phyloP scores from a whole-genome alignment of 2,888 invertebrate genomes.

The Antitype chi region DNA sequence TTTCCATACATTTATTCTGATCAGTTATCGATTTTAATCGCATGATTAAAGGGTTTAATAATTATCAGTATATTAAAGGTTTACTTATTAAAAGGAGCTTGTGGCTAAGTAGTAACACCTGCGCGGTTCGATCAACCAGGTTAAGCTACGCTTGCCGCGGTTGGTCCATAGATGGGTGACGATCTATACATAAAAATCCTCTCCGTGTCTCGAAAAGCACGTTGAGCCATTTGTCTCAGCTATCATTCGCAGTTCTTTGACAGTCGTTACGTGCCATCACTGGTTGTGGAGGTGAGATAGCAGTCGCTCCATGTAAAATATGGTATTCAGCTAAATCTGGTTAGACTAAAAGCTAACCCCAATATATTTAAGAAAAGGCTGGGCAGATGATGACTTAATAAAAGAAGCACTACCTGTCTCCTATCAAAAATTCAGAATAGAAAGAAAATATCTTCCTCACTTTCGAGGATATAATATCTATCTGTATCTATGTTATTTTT shows the following conservation, averaged over 20 bases:
- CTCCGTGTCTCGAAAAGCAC: neutral
- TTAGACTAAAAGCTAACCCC: neutral
- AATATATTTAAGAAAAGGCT: neutral
- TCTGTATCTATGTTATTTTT: conserved; percentile 39
- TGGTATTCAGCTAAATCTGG: neutral
- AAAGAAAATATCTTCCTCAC: neutral
- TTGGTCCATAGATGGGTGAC: neutral
- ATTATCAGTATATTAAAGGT: too few species aligned
- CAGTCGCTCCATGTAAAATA: neutral
- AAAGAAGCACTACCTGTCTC: too few species aligned
- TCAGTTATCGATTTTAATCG: neutral
- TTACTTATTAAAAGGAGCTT: neutral
- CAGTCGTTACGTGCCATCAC: neutral
- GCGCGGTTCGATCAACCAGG: neutral
- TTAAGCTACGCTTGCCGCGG: neutral
- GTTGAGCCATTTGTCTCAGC: neutral
- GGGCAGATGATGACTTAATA: neutral
- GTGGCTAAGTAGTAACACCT: neutral
- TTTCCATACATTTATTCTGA: conserved; percentile 3
- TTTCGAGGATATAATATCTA: conserved; percentile 12
- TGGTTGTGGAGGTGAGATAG: neutral
- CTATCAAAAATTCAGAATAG: neutral
- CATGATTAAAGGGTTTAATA: neutral
- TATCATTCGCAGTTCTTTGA: neutral
- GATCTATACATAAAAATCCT: neutral